Conservation (phyloP, 2,888 invertebrate species). For the Mellilla xanthometata region DNA sequence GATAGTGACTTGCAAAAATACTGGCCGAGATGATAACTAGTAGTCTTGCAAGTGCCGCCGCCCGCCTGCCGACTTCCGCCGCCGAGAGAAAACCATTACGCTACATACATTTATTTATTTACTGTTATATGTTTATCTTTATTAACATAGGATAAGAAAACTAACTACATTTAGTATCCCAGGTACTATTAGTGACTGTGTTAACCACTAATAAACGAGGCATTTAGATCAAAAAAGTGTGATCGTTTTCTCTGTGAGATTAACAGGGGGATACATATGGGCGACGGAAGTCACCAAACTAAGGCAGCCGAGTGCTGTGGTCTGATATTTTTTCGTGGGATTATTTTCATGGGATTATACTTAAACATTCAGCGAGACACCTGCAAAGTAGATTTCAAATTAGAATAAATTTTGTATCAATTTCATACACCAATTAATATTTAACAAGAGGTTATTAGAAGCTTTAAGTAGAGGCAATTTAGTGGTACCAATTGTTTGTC, state of each 20-base stretch:
- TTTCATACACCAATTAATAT: slow-evolving; percentile 71
- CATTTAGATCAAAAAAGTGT: slow-evolving; percentile 10
- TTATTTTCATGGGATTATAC: slow-evolving; percentile 73
- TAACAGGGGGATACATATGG: slow-evolving; percentile 39
- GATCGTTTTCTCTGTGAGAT: slow-evolving; percentile 33
- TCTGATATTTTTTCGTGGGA: slow-evolving; percentile 67
- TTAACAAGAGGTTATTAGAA: slow-evolving; percentile 43
- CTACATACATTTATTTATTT: too few species aligned
- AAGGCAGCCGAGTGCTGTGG: slow-evolving; percentile 71
- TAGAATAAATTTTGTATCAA: slow-evolving; percentile 79
- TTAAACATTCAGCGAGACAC: slow-evolving; percentile 79
- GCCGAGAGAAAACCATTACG: slow-evolving; percentile 43
- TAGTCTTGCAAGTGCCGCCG: slow-evolving; percentile 72
- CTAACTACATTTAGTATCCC: too few species aligned
- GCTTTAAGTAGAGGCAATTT: slow-evolving; percentile 68
- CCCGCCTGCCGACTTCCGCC: slow-evolving; percentile 59
- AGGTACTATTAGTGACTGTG: too few species aligned
- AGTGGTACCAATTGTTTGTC: slow-evolving; percentile 63
- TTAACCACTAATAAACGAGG: too few species aligned
- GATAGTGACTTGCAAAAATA: slow-evolving; percentile 75
- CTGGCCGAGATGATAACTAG: slow-evolving; percentile 54
- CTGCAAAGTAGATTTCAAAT: slow-evolving; percentile 81
- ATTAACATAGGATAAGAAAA: too few species aligned
- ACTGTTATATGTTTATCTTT: too few species aligned
- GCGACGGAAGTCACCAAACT: slow-evolving; percentile 60